phyloP scores from a whole-genome alignment of 2,888 invertebrate species.

The Theretra japonica region DNA sequence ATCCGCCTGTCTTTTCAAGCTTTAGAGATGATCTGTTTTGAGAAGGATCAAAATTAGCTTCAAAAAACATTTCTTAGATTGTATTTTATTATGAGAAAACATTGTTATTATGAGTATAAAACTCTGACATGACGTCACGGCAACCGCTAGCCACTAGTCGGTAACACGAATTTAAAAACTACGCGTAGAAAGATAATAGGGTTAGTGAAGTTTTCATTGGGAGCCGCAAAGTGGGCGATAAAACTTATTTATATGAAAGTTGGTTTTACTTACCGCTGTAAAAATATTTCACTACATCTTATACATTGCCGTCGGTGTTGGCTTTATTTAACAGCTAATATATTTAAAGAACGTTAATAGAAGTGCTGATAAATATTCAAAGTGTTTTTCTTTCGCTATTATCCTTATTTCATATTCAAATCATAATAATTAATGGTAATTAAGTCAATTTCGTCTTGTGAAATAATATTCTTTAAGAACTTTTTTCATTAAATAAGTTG shows the following conservation, averaged over 20 bases:
- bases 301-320: too few species aligned
- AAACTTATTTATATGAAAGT: neutral
- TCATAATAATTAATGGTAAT: neutral
- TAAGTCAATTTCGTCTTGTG: neutral
- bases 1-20: neutral
- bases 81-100: neutral
- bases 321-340: too few species aligned
- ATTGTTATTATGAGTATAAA: conserved; percentile 3
- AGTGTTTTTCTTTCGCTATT: neutral
- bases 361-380: too few species aligned
- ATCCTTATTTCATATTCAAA: neutral
- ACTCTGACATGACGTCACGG: neutral
- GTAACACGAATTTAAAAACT: neutral
- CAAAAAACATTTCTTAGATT: neutral
- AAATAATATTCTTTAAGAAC: neutral
- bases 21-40: conserved; percentile 15
- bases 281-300: too few species aligned
- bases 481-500: neutral
- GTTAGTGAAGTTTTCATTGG: neutral
- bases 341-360: too few species aligned
- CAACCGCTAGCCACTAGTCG: neutral
- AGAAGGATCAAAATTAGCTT: neutral
- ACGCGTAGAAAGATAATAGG: neutral
- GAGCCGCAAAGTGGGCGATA: neutral
- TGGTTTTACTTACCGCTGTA: neutral